Evolutionary conservation across 2,113 vertebrate genomes (phyloP).

Genomic region (Sminthopsis crassicaudata): DNA sequence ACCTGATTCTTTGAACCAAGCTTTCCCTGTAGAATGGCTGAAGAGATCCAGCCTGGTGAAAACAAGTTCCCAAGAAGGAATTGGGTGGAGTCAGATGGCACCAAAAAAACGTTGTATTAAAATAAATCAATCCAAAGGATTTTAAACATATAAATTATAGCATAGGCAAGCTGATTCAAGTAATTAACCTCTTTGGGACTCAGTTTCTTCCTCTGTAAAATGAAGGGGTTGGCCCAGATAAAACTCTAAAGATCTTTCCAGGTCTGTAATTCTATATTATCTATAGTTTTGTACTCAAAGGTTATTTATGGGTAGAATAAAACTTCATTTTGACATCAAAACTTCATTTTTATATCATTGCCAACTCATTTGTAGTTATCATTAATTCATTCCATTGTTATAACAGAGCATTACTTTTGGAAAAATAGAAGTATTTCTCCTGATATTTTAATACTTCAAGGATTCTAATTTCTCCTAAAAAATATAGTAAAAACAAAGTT

Average conservation of each 20-base stretch:
- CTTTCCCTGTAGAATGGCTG: conserved; percentile 43
- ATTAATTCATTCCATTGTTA: conserved; percentile 36
- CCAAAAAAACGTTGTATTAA: conserved; percentile 15
- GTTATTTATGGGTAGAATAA: conserved; percentile 5
- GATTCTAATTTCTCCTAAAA: background rate
- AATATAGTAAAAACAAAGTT: background rate
- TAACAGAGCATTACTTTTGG: background rate
- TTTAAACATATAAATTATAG: background rate
- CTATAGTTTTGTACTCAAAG: background rate
- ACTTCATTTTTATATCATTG: conserved; percentile 34
- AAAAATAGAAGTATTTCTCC: conserved; percentile 20
- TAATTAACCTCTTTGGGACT: background rate
- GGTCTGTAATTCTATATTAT: background rate
- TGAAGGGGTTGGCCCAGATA: background rate
- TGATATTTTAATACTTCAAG: background rate
- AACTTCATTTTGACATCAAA: conserved; percentile 30
- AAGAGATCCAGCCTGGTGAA: background rate
- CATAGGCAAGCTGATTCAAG: background rate
- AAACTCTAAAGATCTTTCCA: background rate
- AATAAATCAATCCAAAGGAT: background rate
- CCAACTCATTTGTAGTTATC: conserved; percentile 9
- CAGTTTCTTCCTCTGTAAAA: background rate
- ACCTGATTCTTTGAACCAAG: conserved; percentile 39
- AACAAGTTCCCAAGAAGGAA: background rate
- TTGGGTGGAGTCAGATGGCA: conserved; percentile 2